A percentile compares a stretch with the other conserved stretches of the same genome.
phyloP scores from a whole-genome alignment of 2,888 invertebrate genomes.

The Elysia crispata region DNA sequence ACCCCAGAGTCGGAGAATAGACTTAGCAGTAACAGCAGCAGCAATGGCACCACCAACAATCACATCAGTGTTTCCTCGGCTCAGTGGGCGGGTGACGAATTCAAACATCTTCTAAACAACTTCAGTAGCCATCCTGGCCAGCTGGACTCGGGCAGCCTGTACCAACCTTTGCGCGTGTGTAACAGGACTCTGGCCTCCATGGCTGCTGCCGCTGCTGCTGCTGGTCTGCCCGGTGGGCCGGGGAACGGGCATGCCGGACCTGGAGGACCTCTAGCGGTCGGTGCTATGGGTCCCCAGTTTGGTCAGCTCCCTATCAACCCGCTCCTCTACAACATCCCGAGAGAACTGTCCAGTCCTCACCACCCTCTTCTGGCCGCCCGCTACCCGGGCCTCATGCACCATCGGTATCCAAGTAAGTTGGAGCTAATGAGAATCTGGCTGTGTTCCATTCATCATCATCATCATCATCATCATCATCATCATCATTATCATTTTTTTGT shows the following conservation, averaged over 20 bases:
- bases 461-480: no score
- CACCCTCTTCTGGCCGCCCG: constrained; percentile 51
- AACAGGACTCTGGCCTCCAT: constrained; percentile 50
- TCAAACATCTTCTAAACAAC: constrained; percentile 50
- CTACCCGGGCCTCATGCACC: constrained; percentile 54
- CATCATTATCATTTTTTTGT: no score
- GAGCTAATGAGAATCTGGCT: no score
- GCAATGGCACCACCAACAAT: no score
- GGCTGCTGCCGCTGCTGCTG: constrained; percentile 37
- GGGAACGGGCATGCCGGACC: neutral
- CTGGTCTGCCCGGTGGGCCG: constrained; percentile 17
- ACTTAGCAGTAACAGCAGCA: constrained; percentile 7
- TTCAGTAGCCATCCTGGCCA: constrained; percentile 25
- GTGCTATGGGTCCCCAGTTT: constrained; percentile 42
- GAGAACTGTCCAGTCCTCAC: constrained; percentile 50
- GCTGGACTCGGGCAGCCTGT: constrained; percentile 45
- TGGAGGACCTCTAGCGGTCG: neutral
- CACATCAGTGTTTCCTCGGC: no score
- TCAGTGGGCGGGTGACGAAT: constrained; percentile 50
- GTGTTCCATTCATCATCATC: no score
- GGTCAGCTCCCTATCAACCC: constrained; percentile 50
- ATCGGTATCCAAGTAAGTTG: constrained; percentile 53
- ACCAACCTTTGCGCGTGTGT: constrained; percentile 52
- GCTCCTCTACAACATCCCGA: constrained; percentile 49
- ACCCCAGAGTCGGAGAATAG: constrained; percentile 53